Evolutionary conservation across 2,113 vertebrate species (phyloP).

Genomic region (Passerina amoena): DNA sequence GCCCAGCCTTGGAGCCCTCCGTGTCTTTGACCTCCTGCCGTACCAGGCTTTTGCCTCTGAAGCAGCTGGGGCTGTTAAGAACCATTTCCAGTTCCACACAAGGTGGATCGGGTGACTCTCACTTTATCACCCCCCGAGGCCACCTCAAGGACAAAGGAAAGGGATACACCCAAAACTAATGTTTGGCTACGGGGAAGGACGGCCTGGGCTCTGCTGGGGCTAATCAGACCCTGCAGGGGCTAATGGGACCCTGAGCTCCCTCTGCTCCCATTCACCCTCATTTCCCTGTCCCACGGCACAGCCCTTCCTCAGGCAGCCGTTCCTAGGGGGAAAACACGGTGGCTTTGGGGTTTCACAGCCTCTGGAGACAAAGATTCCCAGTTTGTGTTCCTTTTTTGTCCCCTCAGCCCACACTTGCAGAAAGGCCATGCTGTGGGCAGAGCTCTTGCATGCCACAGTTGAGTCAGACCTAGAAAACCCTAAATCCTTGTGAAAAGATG

Average conservation of each 20-base stretch:
- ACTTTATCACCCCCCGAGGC: constrained; percentile 92
- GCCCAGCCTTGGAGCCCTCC: not conserved
- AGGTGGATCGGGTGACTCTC: constrained; percentile 90
- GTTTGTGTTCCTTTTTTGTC: not conserved
- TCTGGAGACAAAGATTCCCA: constrained; percentile 4
- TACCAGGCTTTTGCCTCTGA: constrained; percentile 50
- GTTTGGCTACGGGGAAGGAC: constrained; percentile 75
- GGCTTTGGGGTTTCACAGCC: not conserved
- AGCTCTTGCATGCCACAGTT: not conserved
- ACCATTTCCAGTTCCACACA: constrained; percentile 86
- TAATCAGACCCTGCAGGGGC: not conserved
- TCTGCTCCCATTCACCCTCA: not conserved
- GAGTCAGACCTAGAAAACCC: not conserved
- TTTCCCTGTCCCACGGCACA: not conserved
- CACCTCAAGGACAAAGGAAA: constrained; percentile 89
- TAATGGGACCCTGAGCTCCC: not conserved
- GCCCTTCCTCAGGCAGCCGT: not conserved
- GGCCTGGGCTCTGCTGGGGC: not conserved
- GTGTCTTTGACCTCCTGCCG: constrained; percentile 33
- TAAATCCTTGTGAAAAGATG: not conserved
- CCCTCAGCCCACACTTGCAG: not conserved
- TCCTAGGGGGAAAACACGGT: not conserved
- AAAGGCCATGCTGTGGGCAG: not conserved
- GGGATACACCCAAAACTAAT: constrained; percentile 84
- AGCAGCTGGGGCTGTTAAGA: constrained; percentile 87